phyloP scores from a whole-genome alignment of 1,140 invertebrate species.

The Neodiprion virginianus region DNA sequence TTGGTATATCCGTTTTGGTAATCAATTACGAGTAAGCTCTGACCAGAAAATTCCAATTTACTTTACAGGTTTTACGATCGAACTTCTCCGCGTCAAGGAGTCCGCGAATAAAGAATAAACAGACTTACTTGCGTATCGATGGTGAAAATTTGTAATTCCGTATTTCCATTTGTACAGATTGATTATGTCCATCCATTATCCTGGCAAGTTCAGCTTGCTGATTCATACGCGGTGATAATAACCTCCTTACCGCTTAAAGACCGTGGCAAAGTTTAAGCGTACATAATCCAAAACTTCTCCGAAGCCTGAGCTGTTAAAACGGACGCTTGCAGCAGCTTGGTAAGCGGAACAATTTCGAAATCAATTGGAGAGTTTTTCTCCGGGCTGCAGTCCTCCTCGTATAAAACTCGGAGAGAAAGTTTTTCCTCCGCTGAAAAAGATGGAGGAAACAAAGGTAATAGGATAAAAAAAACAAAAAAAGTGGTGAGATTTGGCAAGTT shows the following conservation, averaged over 20 bases:
- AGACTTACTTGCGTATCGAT: neutral
- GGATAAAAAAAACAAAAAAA: too few species aligned
- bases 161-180: too few species aligned
- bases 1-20: neutral
- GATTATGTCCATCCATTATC: too few species aligned
- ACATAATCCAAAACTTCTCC: neutral
- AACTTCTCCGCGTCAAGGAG: neutral
- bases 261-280: too few species aligned
- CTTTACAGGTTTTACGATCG: neutral
- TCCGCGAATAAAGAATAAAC: neutral
- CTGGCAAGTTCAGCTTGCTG: too few species aligned
- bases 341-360: neutral
- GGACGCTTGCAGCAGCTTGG: neutral
- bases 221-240: too few species aligned
- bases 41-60: neutral
- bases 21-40: too few species aligned
- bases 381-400: neutral
- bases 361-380: neutral
- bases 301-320: neutral
- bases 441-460: too few species aligned
- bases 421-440: too few species aligned
- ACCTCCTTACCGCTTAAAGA: too few species aligned
- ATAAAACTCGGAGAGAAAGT: too few species aligned
- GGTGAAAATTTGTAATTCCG: neutral
- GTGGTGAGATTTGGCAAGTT: neutral